Evolutionary conservation across 2,888 invertebrate genomes (phyloP).

Genomic region (Melieria omissa): DNA sequence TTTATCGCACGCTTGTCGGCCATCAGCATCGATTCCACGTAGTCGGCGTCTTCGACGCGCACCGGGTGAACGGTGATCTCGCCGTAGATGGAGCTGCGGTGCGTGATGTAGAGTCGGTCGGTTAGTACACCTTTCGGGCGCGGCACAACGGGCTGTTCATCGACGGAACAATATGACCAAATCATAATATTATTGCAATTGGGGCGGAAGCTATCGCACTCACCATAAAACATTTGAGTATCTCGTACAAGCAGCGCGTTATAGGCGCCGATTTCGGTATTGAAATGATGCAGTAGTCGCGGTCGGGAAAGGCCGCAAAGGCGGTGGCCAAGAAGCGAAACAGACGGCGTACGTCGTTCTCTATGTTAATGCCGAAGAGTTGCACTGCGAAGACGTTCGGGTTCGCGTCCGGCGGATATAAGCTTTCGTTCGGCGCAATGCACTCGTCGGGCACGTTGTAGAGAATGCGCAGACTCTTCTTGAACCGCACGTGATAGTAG

Average conservation of each 20-base stretch:
- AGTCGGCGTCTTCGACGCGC: conserved; percentile 43
- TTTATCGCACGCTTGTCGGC: neutral
- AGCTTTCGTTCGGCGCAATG: neutral
- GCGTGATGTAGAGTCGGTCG: conserved; percentile 55
- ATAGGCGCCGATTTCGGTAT: conserved; percentile 42
- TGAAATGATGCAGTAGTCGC: conserved; percentile 68
- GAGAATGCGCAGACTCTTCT: conserved; percentile 32
- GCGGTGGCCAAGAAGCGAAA: conserved; percentile 73
- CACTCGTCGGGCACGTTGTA: conserved; percentile 42
- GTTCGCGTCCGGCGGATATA: conserved; percentile 24
- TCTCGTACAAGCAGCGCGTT: conserved; percentile 25
- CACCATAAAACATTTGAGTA: conserved; percentile 56
- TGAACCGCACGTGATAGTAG: conserved; percentile 19
- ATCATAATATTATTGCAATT: neutral
- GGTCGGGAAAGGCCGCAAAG: conserved; percentile 74
- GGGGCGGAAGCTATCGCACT: conserved; percentile 18
- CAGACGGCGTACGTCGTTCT: conserved; percentile 68
- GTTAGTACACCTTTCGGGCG: conserved; percentile 50
- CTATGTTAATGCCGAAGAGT: conserved; percentile 51
- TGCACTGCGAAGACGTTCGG: conserved; percentile 54
- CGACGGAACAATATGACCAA: neutral
- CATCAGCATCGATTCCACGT: conserved; percentile 42
- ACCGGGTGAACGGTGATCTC: conserved; percentile 49
- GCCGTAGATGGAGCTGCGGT: conserved; percentile 55
- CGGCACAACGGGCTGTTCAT: conserved; percentile 39